Conservation (phyloP, 2,797 vertebrate genomes). For the Rhodeus uyekii region DNA sequence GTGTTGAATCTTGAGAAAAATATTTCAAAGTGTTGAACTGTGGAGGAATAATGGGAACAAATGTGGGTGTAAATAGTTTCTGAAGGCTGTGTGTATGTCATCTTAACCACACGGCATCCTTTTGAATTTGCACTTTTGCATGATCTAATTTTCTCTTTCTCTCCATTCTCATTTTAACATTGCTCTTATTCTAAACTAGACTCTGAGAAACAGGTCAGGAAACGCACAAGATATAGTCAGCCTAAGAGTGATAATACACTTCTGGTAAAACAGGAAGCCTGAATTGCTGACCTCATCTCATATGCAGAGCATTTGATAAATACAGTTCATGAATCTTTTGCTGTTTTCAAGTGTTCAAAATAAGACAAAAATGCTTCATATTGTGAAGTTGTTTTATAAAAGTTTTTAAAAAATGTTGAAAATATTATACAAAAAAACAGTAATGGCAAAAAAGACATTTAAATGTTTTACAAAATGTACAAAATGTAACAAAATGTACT, state of each 20-base stretch:
- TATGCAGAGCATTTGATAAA: neutral
- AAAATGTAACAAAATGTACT: conserved; percentile 1
- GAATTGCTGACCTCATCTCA: conserved; percentile 19
- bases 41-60: neutral
- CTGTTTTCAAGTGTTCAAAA: neutral
- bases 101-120: neutral
- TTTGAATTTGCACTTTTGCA: neutral
- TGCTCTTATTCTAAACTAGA: neutral
- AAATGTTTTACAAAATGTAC: conserved; percentile 15
- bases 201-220: conserved; percentile 44
- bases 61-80: neutral
- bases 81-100: neutral
- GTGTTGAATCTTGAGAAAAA: neutral
- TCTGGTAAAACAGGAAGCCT: conserved; percentile 47
- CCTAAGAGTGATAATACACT: conserved; percentile 44
- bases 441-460: conserved; percentile 3
- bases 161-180: neutral
- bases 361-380: neutral
- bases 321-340: neutral
- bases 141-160: neutral
- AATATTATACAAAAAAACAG: conserved; percentile 43
- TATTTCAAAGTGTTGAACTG: neutral
- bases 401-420: neutral
- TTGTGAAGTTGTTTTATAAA: neutral
- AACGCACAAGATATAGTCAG: conserved; percentile 25